Evolutionary conservation across 2,888 invertebrate species (phyloP).

Genomic region (Eupithecia centaureata): DNA sequence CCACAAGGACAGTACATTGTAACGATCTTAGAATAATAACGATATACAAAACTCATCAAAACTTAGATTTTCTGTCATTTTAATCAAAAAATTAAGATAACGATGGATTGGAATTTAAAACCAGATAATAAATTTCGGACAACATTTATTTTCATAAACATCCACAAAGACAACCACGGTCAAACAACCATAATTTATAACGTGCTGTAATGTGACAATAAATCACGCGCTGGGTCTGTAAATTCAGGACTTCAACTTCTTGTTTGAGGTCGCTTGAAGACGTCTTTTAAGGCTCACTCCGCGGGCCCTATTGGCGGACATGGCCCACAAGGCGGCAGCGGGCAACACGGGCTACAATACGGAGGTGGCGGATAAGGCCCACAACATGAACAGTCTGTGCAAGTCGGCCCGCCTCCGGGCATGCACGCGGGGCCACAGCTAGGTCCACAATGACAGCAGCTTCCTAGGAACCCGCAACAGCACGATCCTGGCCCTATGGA

Average conservation of each 20-base stretch:
- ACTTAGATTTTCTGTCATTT: not conserved
- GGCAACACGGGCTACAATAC: not conserved
- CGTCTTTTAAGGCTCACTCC: not conserved
- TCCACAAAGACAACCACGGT: not conserved
- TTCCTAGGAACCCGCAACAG: not conserved
- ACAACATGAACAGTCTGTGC: not conserved
- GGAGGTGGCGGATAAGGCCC: not conserved
- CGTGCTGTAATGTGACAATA: not conserved
- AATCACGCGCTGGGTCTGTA: no score
- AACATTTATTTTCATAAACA: constrained; percentile 7
- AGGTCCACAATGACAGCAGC: not conserved
- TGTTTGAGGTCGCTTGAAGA: not conserved
- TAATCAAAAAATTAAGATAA: no score
- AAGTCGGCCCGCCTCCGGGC: not conserved
- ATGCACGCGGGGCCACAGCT: not conserved
- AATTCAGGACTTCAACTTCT: not conserved
- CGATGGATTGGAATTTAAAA: no score
- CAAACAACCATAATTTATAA: not conserved
- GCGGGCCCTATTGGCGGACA: constrained; percentile 1
- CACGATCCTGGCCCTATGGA: not conserved
- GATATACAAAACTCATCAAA: no score
- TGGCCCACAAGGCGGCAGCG: not conserved
- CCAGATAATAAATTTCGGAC: constrained; percentile 3
- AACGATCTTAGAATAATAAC: not conserved
- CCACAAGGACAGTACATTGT: not conserved